Percentiles rank a stretch among this genome's conserved stretches.
These are phyloP conservation scores for Epistrophe eligans DNA, from an alignment of 2,888 invertebrate genomes.

Conservation along the genomic window DNA sequence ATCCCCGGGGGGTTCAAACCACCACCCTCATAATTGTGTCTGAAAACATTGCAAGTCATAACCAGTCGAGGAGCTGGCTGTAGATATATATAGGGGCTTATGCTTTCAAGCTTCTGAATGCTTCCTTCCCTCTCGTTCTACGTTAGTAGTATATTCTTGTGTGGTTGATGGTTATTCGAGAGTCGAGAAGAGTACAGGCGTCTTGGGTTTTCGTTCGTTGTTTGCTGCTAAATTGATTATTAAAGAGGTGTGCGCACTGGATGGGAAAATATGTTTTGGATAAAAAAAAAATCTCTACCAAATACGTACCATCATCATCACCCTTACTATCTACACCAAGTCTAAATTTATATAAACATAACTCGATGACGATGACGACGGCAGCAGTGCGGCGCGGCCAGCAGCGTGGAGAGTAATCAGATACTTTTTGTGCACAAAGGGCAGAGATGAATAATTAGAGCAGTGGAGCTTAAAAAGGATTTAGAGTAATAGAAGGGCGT, in stretches of 20 bases:
- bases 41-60: constrained; percentile 64
- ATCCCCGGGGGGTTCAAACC: background rate
- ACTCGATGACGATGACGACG: background rate
- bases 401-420: constrained; percentile 61
- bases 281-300: constrained; percentile 41
- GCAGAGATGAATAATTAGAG: constrained; percentile 71
- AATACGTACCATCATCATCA: background rate
- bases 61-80: constrained; percentile 35
- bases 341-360: background rate
- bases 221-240: constrained; percentile 75
- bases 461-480: constrained; percentile 65
- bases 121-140: constrained; percentile 17
- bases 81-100: background rate
- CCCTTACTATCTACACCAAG: background rate
- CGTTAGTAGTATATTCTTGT: background rate
- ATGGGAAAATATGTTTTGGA: constrained; percentile 67
- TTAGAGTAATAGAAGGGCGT: constrained; percentile 43
- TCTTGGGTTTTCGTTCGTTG: constrained; percentile 57
- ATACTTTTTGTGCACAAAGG: constrained; percentile 55
- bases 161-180: constrained; percentile 53
- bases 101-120: constrained; percentile 51
- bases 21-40: constrained; percentile 14
- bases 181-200: constrained; percentile 43
- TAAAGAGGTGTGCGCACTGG: constrained; percentile 70
- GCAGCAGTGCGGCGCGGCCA: background rate